Evolutionary conservation across 1,140 invertebrate genomes (phyloP).

Genomic region (Rhyacophila brunnea): DNA sequence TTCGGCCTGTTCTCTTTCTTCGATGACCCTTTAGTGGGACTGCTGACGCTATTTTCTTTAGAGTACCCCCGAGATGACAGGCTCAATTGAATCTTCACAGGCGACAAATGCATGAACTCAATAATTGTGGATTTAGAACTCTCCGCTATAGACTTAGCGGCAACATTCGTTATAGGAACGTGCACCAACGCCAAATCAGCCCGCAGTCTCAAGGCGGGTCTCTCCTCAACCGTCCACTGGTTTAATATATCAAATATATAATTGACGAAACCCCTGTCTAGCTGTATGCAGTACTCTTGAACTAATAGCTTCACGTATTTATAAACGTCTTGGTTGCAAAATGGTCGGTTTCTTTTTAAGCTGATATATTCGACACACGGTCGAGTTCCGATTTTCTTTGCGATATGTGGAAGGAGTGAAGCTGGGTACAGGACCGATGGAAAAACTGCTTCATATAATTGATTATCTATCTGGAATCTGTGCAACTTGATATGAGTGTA

Average conservation of each 20-base stretch:
- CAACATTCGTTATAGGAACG: constrained; percentile 54
- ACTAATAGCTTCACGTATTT: constrained; percentile 71
- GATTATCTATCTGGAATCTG: constrained; percentile 74
- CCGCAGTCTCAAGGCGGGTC: constrained; percentile 54
- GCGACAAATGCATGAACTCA: constrained; percentile 70
- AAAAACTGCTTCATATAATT: constrained; percentile 72
- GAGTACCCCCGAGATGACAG: constrained; percentile 63
- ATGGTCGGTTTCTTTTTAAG: constrained; percentile 59
- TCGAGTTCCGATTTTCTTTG: constrained; percentile 51
- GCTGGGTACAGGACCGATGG: constrained; percentile 71
- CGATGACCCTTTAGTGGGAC: constrained; percentile 42
- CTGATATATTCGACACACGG: constrained; percentile 69
- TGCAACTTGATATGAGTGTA: constrained; percentile 71
- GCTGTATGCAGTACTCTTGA: constrained; percentile 70
- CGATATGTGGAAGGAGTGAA: constrained; percentile 40
- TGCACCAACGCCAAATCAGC: constrained; percentile 60
- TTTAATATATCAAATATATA: constrained; percentile 62
- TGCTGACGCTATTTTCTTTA: constrained; percentile 42
- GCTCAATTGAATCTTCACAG: constrained; percentile 66
- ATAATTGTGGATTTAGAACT: constrained; percentile 51
- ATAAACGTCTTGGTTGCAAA: constrained; percentile 60
- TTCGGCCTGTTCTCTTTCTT: constrained; percentile 50
- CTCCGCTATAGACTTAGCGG: constrained; percentile 44
- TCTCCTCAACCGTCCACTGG: constrained; percentile 55
- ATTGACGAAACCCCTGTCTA: constrained; percentile 72